Base-by-base conservation (phyloP, 2,888 invertebrate genomes). In the Psococerastis gibbosa region DNA sequence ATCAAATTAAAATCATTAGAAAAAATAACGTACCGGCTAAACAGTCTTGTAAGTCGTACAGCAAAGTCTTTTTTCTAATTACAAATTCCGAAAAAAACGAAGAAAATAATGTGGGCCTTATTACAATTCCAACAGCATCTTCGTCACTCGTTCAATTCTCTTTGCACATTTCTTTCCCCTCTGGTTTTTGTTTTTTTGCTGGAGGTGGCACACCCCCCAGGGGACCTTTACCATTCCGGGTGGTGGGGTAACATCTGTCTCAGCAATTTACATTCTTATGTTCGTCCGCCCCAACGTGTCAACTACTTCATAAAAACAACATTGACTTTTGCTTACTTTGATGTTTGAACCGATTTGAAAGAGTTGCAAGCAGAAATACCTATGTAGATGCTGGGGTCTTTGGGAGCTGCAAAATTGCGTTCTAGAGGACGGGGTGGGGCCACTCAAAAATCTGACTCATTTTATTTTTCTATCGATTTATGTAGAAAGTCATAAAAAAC, bases 91-190 rank as follows among this genome's bases (percentile, higher is more conserved):
- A 38, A 38, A 38, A 38, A 38, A 38, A 38, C 17, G 18, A 15
- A 15, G 13, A 34, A 34, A 38, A 4, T 22, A 17, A 38, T 38
- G 17, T 38, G 22, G n/a, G n/a, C 38, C 38, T 38, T 38, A 38
- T 38, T 38, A 17, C 22, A 16, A 38, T 38, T 38, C 38, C 38
- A 18, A 20, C 17, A 38, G 38, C 38, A 38, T 38, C 38, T 38
- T 22, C 17, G 38, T 20, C 38, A 38, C 22, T 38, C 20, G 18
- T 38, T 20, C 38, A 38, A 38, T 38, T 38, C 20, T 38, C 22
- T 38, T n/a, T n/a, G n/a, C 18, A 8, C 20, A 9, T 20, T 38
- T 38, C 22, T 20, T n/a, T 20, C 22, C 22, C 22, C 38, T 13
- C 38, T 38, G 8, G 6, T 27, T 27, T 9, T 9, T 27, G 6